Evolutionary conservation across 2,888 invertebrate species (phyloP).

Genomic region (Empis livida): DNA sequence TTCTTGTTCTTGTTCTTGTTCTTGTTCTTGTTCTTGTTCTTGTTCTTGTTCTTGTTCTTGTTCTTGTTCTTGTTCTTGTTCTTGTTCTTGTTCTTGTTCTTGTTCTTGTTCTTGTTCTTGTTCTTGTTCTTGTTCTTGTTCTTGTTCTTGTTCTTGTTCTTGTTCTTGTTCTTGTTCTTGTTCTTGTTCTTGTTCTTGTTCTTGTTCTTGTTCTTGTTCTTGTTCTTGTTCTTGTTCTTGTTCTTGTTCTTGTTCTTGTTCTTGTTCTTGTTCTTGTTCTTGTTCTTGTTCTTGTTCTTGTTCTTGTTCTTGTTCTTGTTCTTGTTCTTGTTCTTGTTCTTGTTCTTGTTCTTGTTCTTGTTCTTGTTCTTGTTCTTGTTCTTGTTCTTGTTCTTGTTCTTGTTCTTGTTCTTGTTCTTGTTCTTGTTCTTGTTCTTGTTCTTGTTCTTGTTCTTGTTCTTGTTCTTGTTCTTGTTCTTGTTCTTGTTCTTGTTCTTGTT

Average conservation of each 20-base stretch:
- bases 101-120: not conserved
- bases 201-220: not conserved
- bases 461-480: not conserved
- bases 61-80: not conserved
- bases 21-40: not conserved
- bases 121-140: not conserved
- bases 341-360: not conserved
- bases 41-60: not conserved
- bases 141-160: not conserved
- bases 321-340: not conserved
- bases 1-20: not conserved
- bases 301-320: not conserved
- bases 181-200: not conserved
- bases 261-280: not conserved
- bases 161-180: not conserved
- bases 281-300: not conserved
- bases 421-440: not conserved
- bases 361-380: not conserved
- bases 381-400: not conserved
- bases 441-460: not conserved
- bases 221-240: not conserved
- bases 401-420: not conserved
- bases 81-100: not conserved
- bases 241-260: not conserved
- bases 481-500: not conserved